Base-by-base conservation (phyloP, 2,888 invertebrate genomes). In the Lochmaea crataegi region DNA sequence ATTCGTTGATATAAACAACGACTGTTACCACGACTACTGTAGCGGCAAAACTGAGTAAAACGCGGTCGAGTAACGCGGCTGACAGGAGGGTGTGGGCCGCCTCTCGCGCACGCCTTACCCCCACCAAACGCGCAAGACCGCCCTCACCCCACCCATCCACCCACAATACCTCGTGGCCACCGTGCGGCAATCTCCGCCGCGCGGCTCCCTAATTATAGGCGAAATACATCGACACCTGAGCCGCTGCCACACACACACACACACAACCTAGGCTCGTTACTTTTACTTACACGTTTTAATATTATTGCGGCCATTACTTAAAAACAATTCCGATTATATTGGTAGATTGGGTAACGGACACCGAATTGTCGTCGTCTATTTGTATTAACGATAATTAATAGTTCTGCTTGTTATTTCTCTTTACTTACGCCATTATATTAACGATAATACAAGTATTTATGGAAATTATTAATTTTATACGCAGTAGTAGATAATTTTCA, bases 61-160 rank as follows among this genome's bases (percentile, higher is more conserved):
- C 80, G 77, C 77, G 74, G 79, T 76, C 81, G 73, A 48, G 74
- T 72, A 76, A 58, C 74, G 78, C 72, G 77, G 77, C 75, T 82
- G 82, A 83, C 85, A 82, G 85, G 84, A 84, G 85, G 85, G 83
- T 82, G 82, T 84, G 82, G 81, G 83, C 84, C 85, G 84, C 86
- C 86, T 84, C 83, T 81, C 82, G 84, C 86, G 86, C 85, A 85
- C 86, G 84, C 86, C 85, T 84, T 83, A 83, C 81, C 83, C 84
- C 85, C 85, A 83, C 75, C 82, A 81, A 78, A 72, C 76, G 76
- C 74, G 73, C 79, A 78, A 83, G 83, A 81, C 84, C 85, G 85
- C 86, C 86, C 84, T 83, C 82, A 84, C 85, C 84, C 85, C 84
- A 83, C 86, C 85, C 83, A 83, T 83, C 80, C 83, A 83, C 83